Base-by-base conservation (phyloP, 2,888 invertebrate genomes). In the Oxytorus armatus region DNA sequence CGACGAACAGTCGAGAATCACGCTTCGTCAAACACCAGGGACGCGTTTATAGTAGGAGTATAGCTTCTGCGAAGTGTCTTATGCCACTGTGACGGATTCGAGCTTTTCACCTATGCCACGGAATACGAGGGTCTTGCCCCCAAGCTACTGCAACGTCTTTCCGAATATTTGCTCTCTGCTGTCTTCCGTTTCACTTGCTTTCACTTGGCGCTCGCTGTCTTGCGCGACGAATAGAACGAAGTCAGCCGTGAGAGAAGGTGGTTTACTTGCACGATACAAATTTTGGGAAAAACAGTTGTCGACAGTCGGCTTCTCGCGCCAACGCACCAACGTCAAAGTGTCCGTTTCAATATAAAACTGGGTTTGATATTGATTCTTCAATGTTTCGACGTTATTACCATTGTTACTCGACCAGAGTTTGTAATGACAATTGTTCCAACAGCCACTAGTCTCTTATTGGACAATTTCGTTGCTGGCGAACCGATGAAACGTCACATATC, bases 1-100 rank as follows among this genome's bases (percentile, higher is more conserved):
- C 39, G 29, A 21, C 55, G 39, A 63, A 55, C 55, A 63, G 57
- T 73, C 63, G 68, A 65, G 68, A 77, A 73, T 80, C 72, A 80
- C 73, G 77, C 73, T 77, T 61, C 68, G 59, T 10, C 63, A 69
- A 73, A 69, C 57, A 57, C 25, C 53, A 14, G 36, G 63, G 14
- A 47, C 39, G 33, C n/a, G 33, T n/a, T n/a, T 33, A 25, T 36
- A 61, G 21, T 70, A 11, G 36, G 57, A 55, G 57, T 66, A n/a
- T n/a, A 51, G 39, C 63, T 44, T 57, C 53, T 74, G n/a, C 49
- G 51, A 14, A 47, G 49, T 76, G 59, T 72, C 59, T 76, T 63
- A 42, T 80, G 65, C 33, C 36, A 29, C 53, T 36, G 11, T 44
- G 47, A 25, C 47, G 66, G 44, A 74, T 74, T 75, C 47, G 33